A percentile compares a stretch with the other conserved stretches of the same genome.
These are phyloP conservation scores for Sebastes fasciatus DNA, from an alignment of 2,113 vertebrate genomes.

Conservation along the genomic window DNA sequence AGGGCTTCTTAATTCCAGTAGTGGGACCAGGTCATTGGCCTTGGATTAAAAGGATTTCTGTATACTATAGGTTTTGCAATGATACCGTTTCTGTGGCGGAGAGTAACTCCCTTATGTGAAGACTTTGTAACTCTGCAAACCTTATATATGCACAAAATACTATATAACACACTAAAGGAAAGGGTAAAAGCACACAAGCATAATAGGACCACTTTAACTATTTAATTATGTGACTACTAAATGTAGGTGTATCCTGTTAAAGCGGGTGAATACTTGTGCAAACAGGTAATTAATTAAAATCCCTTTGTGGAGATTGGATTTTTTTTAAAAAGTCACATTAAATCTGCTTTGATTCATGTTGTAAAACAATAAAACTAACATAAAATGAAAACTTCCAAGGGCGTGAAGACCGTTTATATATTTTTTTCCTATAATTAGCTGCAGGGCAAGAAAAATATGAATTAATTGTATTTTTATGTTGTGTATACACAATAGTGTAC, in stretches of 20 bases:
- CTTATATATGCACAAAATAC: too few relatives aligned
- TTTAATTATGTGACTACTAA: background rate
- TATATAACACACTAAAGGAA: too few relatives aligned
- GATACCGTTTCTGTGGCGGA: too few relatives aligned
- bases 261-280: background rate
- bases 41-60: background rate
- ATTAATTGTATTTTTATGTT: background rate
- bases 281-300: background rate
- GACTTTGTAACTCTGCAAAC: too few relatives aligned
- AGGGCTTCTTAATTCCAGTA: background rate
- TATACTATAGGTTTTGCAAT: background rate
- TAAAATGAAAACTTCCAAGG: background rate
- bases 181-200: too few relatives aligned
- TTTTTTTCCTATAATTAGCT: background rate
- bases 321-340: background rate
- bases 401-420: background rate
- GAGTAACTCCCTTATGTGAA: too few relatives aligned
- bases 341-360: background rate
- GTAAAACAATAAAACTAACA: background rate
- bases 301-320: background rate
- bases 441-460: background rate
- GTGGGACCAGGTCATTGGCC: background rate
- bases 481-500: background rate
- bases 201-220: too few relatives aligned
- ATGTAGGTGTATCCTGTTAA: background rate